Conservation (phyloP, 2,113 vertebrate genomes). For the Caranx ignobilis region DNA sequence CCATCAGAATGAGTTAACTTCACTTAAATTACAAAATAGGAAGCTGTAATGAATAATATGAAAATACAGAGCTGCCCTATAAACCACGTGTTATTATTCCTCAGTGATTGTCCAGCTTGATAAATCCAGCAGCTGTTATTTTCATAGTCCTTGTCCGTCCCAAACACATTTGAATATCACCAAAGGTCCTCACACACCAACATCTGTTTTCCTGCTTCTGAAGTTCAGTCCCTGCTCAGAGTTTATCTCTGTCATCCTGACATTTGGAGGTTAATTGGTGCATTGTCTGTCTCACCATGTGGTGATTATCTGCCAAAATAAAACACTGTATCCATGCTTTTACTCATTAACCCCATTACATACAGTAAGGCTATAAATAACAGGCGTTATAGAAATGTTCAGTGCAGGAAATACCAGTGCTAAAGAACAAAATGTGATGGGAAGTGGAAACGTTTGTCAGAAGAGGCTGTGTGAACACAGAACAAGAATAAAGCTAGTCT, state of each 20-base stretch:
- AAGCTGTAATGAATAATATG: neutral
- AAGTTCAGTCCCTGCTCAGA: slow-evolving; percentile 18
- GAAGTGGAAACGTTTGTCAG: slow-evolving; percentile 47
- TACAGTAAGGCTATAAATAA: slow-evolving; percentile 2
- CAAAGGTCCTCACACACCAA: neutral
- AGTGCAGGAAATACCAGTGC: slow-evolving; percentile 49
- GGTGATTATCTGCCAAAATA: slow-evolving; percentile 43
- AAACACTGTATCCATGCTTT: slow-evolving; percentile 29
- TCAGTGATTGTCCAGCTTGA: slow-evolving; percentile 1
- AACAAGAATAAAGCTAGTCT: slow-evolving; percentile 15
- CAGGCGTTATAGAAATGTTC: slow-evolving; percentile 30
- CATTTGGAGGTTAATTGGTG: slow-evolving; percentile 37
- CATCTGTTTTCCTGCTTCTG: slow-evolving; percentile 43
- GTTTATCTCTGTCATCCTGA: slow-evolving; percentile 37
- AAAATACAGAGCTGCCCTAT: neutral
- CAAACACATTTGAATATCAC: slow-evolving; percentile 39
- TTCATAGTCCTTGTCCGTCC: neutral
- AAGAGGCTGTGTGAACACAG: slow-evolving; percentile 21
- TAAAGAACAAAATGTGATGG: slow-evolving; percentile 47
- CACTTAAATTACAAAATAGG: neutral
- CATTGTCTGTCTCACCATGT: slow-evolving; percentile 22
- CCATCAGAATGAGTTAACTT: neutral
- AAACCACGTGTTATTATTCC: slow-evolving; percentile 1
- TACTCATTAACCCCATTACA: slow-evolving; percentile 41
- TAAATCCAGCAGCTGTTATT: slow-evolving; percentile 23